A percentile compares a stretch with the other conserved stretches of the same genome.
These are phyloP conservation scores for Ypsolopha sequella DNA, from an alignment of 2,888 invertebrate genomes.

Conservation along the genomic window DNA sequence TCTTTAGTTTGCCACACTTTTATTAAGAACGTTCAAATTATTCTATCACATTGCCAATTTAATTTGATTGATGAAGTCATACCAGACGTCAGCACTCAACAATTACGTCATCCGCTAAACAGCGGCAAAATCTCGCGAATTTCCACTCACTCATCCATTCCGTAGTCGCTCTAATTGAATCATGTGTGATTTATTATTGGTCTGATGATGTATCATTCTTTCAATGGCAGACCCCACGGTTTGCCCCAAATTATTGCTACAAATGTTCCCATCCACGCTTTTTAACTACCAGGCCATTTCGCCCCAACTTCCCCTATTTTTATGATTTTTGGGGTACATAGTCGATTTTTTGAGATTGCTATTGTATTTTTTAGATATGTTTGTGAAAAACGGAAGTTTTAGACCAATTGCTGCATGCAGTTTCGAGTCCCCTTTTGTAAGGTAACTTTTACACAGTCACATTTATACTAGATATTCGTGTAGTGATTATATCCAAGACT, in stretches of 20 bases:
- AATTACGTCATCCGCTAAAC: conserved; percentile 35
- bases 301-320: conserved; percentile 42
- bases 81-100: conserved; percentile 55
- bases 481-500: no score
- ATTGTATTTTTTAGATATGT: no score
- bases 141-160: conserved; percentile 31
- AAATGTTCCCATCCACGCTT: conserved; percentile 60
- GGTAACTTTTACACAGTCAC: no score
- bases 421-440: no score
- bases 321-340: conserved; percentile 41
- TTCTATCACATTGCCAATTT: no score
- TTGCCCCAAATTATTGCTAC: conserved; percentile 63
- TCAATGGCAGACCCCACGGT: conserved; percentile 63
- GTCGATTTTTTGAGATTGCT: conserved; percentile 22
- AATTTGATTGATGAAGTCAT: conserved; percentile 60
- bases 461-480: no score
- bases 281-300: conserved; percentile 45
- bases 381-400: no score
- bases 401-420: no score
- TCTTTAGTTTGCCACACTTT: no score
- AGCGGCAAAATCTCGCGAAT: conserved; percentile 51
- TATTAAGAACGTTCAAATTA: no score
- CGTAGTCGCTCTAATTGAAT: conserved; percentile 68
- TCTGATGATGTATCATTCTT: conserved; percentile 70
- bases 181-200: conserved; percentile 70